Conservation (phyloP, 2,113 vertebrate species). For the Chaetodon auriga region DNA sequence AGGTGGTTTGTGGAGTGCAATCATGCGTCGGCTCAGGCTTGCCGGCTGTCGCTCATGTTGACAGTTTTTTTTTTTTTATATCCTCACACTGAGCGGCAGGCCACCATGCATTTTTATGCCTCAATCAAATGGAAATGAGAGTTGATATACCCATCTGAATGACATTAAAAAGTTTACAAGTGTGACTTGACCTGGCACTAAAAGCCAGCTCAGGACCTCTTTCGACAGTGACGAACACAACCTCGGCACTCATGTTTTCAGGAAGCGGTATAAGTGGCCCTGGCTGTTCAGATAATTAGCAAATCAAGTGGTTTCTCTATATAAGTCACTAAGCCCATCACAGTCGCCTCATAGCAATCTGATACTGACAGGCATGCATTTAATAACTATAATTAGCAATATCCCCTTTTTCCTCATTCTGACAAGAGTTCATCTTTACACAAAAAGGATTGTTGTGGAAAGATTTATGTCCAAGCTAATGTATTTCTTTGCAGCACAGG, state of each 20-base stretch:
- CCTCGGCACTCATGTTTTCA: slow-evolving; percentile 48
- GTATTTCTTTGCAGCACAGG: slow-evolving; percentile 37
- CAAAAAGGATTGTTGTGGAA: slow-evolving; percentile 58
- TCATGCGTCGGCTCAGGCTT: slow-evolving; percentile 46
- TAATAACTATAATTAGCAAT: slow-evolving; percentile 75
- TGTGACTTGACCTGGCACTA: slow-evolving; percentile 49
- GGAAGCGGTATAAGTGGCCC: slow-evolving; percentile 49
- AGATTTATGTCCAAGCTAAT: slow-evolving; percentile 68
- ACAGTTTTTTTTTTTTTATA: slow-evolving; percentile 53
- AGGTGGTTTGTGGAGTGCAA: slow-evolving; percentile 68
- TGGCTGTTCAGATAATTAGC: slow-evolving; percentile 72
- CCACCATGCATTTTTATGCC: slow-evolving; percentile 59
- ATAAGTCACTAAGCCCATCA: slow-evolving; percentile 66
- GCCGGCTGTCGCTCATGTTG: slow-evolving; percentile 72
- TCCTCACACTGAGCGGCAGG: slow-evolving; percentile 47
- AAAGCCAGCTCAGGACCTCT: slow-evolving; percentile 51
- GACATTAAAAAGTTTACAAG: slow-evolving; percentile 61
- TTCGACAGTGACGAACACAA: slow-evolving; percentile 47
- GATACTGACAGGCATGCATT: slow-evolving; percentile 71
- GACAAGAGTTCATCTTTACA: slow-evolving; percentile 64
- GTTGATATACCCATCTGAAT: slow-evolving; percentile 44
- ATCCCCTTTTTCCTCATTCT: slow-evolving; percentile 57
- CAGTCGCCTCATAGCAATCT: slow-evolving; percentile 47
- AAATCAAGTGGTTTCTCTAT: slow-evolving; percentile 73
- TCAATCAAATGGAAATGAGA: slow-evolving; percentile 62